phyloP scores from a whole-genome alignment of 2,888 invertebrate genomes.

The Cataglyphis livida region DNA sequence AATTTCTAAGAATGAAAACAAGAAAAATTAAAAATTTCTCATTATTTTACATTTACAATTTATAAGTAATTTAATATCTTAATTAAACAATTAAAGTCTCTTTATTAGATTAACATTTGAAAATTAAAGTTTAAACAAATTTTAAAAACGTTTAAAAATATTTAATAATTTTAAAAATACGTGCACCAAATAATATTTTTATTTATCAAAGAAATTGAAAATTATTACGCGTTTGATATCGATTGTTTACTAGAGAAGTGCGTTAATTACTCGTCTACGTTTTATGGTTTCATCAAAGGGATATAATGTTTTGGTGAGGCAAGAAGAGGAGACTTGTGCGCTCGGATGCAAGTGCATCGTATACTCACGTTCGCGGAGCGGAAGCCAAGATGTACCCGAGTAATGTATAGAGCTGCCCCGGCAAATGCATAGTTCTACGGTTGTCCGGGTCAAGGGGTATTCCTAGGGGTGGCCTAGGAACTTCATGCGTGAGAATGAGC shows the following conservation, averaged over 20 bases:
- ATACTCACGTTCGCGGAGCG: constrained; percentile 30
- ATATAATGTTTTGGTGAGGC: constrained; percentile 8
- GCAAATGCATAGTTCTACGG: constrained; percentile 43
- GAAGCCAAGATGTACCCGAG: constrained; percentile 45
- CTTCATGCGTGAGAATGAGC: constrained; percentile 54
- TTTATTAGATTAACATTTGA: neutral
- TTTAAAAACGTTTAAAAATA: neutral
- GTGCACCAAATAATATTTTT: neutral
- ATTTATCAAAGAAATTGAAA: neutral
- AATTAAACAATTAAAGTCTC: neutral
- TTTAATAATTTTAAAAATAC: neutral
- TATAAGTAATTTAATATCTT: neutral
- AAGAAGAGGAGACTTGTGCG: constrained; percentile 6
- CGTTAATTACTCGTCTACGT: neutral
- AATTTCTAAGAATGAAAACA: neutral
- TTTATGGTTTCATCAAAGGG: constrained; percentile 9
- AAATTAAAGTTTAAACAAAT: neutral
- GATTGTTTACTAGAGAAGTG: neutral
- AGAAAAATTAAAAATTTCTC: neutral
- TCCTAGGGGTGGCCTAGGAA: constrained; percentile 57
- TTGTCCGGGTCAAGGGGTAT: constrained; percentile 74
- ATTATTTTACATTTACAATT: neutral
- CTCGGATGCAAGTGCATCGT: constrained; percentile 31
- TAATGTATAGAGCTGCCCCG: constrained; percentile 60
- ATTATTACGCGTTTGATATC: neutral